These are phyloP conservation scores for Melipona bicolor DNA, from an alignment of 2,888 invertebrate genomes.

Conservation along the genomic window DNA sequence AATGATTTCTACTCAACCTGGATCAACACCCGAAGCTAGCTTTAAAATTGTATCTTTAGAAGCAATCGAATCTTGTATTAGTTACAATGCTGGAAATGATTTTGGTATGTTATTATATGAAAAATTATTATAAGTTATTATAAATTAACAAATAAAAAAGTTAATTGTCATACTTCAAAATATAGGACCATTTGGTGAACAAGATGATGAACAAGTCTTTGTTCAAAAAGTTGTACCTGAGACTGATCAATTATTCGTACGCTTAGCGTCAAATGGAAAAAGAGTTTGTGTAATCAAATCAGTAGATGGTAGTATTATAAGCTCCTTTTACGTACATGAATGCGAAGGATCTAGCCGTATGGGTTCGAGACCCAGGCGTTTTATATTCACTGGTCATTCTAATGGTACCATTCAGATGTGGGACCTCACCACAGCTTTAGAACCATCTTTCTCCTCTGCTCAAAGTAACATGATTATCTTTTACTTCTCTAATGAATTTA, in stretches of 20 bases:
- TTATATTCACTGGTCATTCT: conserved; percentile 96
- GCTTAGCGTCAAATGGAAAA: conserved; percentile 97
- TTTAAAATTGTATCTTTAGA: conserved; percentile 97
- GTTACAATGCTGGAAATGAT: conserved; percentile 88
- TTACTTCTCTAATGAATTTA: background rate
- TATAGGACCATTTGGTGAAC: conserved; percentile 97
- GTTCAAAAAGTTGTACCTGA: conserved; percentile 99
- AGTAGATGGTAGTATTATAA: conserved; percentile 96
- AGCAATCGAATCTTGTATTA: conserved; percentile 88
- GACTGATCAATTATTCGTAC: conserved; percentile 96
- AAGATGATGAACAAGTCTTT: conserved; percentile 99
- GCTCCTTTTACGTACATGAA: conserved; percentile 98
- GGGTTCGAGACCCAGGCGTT: conserved; percentile 94
- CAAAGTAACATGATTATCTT: conserved; percentile 79
- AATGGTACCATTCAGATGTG: conserved; percentile 98
- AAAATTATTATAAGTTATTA: background rate
- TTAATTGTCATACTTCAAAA: background rate
- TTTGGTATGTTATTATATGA: conserved; percentile 80
- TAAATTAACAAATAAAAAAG: background rate
- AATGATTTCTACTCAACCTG: conserved; percentile 99
- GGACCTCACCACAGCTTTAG: conserved; percentile 98
- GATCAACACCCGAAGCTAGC: conserved; percentile 98
- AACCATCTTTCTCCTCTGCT: conserved; percentile 87
- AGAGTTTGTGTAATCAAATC: conserved; percentile 97
- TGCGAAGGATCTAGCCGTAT: conserved; percentile 98